Conservation (phyloP, 2,113 vertebrate genomes). For the Odontophorus gujanensis region DNA sequence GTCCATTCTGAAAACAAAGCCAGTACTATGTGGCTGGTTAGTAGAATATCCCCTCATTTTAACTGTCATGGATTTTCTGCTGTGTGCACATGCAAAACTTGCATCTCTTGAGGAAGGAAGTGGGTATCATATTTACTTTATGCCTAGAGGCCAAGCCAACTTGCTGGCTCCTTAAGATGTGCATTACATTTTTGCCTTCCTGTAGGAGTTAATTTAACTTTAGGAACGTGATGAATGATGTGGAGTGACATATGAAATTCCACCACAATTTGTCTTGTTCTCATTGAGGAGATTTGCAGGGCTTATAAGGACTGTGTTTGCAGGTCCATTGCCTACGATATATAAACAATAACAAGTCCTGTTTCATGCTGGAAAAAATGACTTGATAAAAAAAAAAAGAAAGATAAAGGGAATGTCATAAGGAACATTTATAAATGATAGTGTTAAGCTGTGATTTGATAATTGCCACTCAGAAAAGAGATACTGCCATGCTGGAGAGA, state of each 20-base stretch:
- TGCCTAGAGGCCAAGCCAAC: neutral
- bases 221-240: slow-evolving; percentile 20
- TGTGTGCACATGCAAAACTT: neutral
- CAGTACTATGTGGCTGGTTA: neutral
- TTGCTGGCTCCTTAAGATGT: neutral
- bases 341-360: slow-evolving; percentile 29
- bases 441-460: slow-evolving; percentile 27
- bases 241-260: slow-evolving; percentile 4
- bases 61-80: neutral
- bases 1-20: neutral
- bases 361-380: slow-evolving; percentile 32
- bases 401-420: neutral
- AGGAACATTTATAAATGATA: slow-evolving; percentile 41
- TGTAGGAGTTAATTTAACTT: slow-evolving; percentile 49
- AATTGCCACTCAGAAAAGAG: neutral
- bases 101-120: neutral
- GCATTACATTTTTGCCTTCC: neutral
- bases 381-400: slow-evolving; percentile 24
- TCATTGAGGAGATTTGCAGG: neutral
- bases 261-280: neutral
- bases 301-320: slow-evolving; percentile 24
- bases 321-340: slow-evolving; percentile 31
- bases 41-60: neutral
- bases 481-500: neutral
- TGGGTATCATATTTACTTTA: neutral